Percentiles rank a stretch among this genome's conserved stretches.
Evolutionary conservation across 2,113 vertebrate genomes (phyloP).

Genomic region (Camelus dromedarius): DNA sequence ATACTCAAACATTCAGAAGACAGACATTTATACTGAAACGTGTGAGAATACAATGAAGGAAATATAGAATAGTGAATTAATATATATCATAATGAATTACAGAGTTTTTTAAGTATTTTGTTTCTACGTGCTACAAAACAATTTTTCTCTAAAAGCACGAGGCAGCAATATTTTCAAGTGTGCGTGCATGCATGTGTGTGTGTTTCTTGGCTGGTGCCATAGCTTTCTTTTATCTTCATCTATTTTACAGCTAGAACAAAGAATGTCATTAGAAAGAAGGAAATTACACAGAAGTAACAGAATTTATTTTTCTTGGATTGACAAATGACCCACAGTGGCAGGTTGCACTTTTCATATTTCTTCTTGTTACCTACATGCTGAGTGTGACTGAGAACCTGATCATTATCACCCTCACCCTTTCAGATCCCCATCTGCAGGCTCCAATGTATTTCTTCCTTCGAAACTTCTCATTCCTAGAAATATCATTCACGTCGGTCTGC

Average conservation of each 20-base stretch:
- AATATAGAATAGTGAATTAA: not conserved
- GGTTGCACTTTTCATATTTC: slow-evolving; percentile 68
- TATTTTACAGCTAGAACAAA: slow-evolving; percentile 11
- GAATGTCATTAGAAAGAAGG: not conserved
- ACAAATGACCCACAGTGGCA: slow-evolving; percentile 68
- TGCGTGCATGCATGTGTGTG: not conserved
- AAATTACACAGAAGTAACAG: slow-evolving; percentile 60
- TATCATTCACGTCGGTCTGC: slow-evolving; percentile 75
- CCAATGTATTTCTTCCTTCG: slow-evolving; percentile 80
- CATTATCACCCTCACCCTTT: slow-evolving; percentile 73
- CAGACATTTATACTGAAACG: not conserved
- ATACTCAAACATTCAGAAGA: not conserved
- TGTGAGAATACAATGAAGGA: not conserved
- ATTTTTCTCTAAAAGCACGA: not conserved
- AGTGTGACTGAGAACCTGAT: slow-evolving; percentile 70
- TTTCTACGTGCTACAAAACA: not conserved
- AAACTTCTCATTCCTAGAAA: slow-evolving; percentile 78
- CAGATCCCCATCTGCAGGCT: slow-evolving; percentile 60
- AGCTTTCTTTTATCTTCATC: not conserved
- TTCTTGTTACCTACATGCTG: slow-evolving; percentile 74
- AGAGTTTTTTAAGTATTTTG: not conserved
- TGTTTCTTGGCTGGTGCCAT: not conserved
- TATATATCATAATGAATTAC: not conserved
- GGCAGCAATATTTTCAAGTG: not conserved
- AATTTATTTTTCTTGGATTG: slow-evolving; percentile 78